These are phyloP conservation scores for Aethes cnicana DNA, from an alignment of 2,888 invertebrate species.

Conservation along the genomic window DNA sequence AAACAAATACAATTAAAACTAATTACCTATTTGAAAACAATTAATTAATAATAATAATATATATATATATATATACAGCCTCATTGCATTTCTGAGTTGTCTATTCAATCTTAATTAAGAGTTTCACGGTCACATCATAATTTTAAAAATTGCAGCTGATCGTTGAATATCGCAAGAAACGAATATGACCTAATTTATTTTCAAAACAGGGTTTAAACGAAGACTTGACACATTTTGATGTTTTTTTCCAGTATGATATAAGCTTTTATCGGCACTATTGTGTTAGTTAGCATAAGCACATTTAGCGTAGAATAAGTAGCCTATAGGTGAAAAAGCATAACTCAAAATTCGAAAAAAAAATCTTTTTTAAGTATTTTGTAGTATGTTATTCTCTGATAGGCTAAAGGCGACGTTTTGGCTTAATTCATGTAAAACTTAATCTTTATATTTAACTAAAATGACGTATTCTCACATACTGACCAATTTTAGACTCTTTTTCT, in stretches of 20 bases:
- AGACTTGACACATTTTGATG: constrained; percentile 28
- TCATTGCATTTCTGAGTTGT: no score
- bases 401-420: constrained; percentile 20
- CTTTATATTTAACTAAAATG: background rate
- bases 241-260: constrained; percentile 22
- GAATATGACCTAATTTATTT: constrained; percentile 24
- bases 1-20: no score
- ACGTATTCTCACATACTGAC: background rate
- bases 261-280: constrained; percentile 29
- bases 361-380: constrained; percentile 31
- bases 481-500: background rate
- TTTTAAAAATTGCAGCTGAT: no score
- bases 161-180: constrained; percentile 19
- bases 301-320: constrained; percentile 23
- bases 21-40: no score
- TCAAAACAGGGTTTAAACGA: constrained; percentile 28
- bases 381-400: constrained; percentile 29
- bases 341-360: constrained; percentile 31
- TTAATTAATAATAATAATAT: no score
- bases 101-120: no score
- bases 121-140: no score
- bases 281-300: constrained; percentile 25
- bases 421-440: constrained; percentile 25
- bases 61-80: no score
- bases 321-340: constrained; percentile 30